Percentiles rank a stretch among this genome's conserved stretches.
These are phyloP conservation scores for Luidia sarsii DNA, from an alignment of 53 echinoderm and acorn worm genomes.

Conservation along the genomic window DNA sequence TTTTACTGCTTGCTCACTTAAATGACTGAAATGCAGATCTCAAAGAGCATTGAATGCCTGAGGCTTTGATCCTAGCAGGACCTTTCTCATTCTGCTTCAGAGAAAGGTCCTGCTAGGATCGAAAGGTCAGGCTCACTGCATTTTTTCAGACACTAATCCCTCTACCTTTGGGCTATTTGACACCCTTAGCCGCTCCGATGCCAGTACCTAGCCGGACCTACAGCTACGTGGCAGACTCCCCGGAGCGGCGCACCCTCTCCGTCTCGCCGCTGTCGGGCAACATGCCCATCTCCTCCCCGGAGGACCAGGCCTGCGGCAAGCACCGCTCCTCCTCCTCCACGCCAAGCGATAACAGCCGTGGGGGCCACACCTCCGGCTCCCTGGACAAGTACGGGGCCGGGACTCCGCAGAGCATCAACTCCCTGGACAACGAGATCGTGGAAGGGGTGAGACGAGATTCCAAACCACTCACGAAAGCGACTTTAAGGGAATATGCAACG, in stretches of 20 bases:
- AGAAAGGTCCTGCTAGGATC: too few relatives aligned
- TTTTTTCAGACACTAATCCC: too few relatives aligned
- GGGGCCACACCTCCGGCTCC: conserved; percentile 26
- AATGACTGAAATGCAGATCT: too few relatives aligned
- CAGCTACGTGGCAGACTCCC: conserved; percentile 87
- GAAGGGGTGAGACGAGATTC: conserved; percentile 85
- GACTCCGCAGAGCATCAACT: conserved; percentile 55
- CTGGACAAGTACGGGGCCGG: conserved; percentile 45
- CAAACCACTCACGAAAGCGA: too few relatives aligned
- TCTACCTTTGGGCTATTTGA: conserved; percentile 1
- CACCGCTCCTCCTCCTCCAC: conserved; percentile 46
- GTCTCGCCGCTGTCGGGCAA: conserved; percentile 86
- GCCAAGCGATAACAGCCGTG: conserved; percentile 39
- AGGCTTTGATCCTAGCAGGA: too few relatives aligned
- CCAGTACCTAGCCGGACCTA: conserved; percentile 90
- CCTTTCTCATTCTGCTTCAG: too few relatives aligned
- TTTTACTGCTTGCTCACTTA: too few relatives aligned
- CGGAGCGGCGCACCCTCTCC: conserved; percentile 75
- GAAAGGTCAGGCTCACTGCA: too few relatives aligned
- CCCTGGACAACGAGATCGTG: conserved; percentile 66
- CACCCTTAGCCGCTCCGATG: conserved; percentile 95
- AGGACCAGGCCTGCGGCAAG: conserved; percentile 69
- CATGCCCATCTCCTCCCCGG: conserved; percentile 97
- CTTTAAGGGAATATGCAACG: too few relatives aligned
- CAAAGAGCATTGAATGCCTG: not conserved